phyloP scores from a whole-genome alignment of 2,797 vertebrate genomes.

The Acanthurus leucopareius region DNA sequence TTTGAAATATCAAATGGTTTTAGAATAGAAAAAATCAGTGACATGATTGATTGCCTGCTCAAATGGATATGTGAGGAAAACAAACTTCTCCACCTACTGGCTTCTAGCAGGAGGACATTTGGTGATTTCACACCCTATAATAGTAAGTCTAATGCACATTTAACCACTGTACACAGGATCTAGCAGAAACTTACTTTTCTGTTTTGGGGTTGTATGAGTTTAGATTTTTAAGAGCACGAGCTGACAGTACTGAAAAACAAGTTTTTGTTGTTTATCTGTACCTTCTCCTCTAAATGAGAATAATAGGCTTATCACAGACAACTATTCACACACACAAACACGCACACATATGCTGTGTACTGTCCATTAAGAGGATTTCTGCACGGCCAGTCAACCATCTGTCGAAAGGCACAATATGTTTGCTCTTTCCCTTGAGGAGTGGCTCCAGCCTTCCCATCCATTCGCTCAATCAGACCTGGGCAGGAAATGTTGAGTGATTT shows the following conservation, averaged over 20 bases:
- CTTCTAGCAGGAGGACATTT: background rate
- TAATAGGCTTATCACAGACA: slow-evolving; percentile 29
- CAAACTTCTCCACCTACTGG: background rate
- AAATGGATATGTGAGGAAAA: background rate
- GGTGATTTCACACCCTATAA: background rate
- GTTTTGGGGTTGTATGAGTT: background rate
- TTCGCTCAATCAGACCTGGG: background rate
- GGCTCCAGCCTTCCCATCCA: background rate
- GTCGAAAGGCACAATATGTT: slow-evolving; percentile 53
- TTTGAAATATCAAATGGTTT: background rate
- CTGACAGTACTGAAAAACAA: background rate
- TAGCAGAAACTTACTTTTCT: background rate
- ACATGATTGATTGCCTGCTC: background rate
- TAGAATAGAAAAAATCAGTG: background rate
- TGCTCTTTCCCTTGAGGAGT: slow-evolving; percentile 34
- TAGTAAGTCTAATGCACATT: background rate
- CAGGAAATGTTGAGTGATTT: background rate
- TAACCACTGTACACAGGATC: background rate
- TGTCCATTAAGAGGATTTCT: slow-evolving; percentile 78
- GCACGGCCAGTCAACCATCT: slow-evolving; percentile 68
- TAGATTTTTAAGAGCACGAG: background rate
- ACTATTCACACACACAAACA: background rate
- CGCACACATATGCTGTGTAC: background rate
- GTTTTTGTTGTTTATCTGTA: background rate
- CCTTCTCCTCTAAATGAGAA: slow-evolving; percentile 11